Base-by-base conservation (phyloP, 30 jellyfish, hydroid and myxozoan genomes). In the Clytia hemisphaerica region DNA sequence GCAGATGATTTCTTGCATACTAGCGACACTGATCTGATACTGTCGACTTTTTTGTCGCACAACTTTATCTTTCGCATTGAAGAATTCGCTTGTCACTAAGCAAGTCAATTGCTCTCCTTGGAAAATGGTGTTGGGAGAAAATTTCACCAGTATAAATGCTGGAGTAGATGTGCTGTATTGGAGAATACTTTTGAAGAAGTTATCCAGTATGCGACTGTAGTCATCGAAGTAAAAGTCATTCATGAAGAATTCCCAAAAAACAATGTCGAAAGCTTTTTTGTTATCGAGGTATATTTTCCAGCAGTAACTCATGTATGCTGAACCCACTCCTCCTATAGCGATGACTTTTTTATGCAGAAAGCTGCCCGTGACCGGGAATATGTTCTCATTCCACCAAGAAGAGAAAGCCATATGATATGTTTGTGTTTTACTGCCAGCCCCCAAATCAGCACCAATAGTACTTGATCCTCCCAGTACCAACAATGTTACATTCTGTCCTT, bases 301-400 rank as follows among this genome's bases (percentile, higher is more conserved):
- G 40, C 84, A 72, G 27, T 54, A 45, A 18, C 57, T 63, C 16
- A 51, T 51, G 67, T 51, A 72, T 2, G 77, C 57, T 1, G 84
- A 19, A 4, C 84, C 84, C 6, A 48, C 77, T 30, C 84, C 84
- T 16, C 84, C 84, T 9, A 55, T 79, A 16, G 84, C 84, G 16
- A 72, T 51, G 16, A 72, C 79, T 51, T 51, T 72, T 12, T 79
- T 65, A 9, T 72, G 44, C 61, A 72, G 4, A 6, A 29, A 72
- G 42, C 84, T 72, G 3, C 84, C 84, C 12, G 84, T 72, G 18
- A 38, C 24, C 18, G 73, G 73, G 10, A 45, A 79, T 51, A 72
- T 51, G 37, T 33, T 36, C 2, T 35, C 21, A 31, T 72, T 53
- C 84, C 84, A 72, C 84, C 84, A 72, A 29, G 73, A 19, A 24